A percentile compares a stretch with the other conserved stretches of the same genome.
Conservation (phyloP, 1,140 invertebrate genomes). For the Drosophila pandora region DNA sequence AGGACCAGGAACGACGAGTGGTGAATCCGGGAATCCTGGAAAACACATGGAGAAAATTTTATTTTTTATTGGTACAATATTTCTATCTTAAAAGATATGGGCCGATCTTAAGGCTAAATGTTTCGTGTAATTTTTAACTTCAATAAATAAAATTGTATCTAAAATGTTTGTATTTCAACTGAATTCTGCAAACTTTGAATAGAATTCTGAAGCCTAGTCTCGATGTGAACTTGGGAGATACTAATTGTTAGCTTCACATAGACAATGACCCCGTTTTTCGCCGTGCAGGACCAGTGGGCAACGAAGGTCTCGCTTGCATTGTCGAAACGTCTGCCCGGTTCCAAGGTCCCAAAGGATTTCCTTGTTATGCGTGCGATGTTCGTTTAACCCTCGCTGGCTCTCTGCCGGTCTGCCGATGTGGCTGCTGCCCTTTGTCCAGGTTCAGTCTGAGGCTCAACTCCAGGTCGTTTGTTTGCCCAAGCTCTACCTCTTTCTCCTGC, state of each 20-base stretch:
- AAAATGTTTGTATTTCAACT: no score
- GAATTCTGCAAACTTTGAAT: no score
- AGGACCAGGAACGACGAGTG: constrained; percentile 28
- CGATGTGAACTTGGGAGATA: no score
- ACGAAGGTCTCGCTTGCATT: constrained; percentile 59
- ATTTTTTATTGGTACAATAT: background rate
- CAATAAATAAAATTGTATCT: no score
- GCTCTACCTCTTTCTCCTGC: background rate
- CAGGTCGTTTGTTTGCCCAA: constrained; percentile 72
- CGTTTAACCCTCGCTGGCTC: constrained; percentile 64
- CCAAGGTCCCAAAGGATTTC: constrained; percentile 80
- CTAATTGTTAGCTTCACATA: background rate
- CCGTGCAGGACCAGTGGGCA: constrained; percentile 34
- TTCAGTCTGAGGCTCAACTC: constrained; percentile 53
- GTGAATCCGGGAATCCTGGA: constrained; percentile 33
- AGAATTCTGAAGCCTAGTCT: no score
- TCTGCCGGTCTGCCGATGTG: background rate
- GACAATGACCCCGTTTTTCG: background rate
- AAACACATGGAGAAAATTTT: constrained; percentile 9
- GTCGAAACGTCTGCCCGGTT: constrained; percentile 50
- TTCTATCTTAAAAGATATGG: background rate
- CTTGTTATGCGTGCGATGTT: constrained; percentile 80
- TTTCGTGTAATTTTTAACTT: no score
- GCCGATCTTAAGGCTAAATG: no score
- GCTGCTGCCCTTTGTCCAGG: constrained; percentile 76